phyloP scores from a whole-genome alignment of 2,797 vertebrate genomes.

The Babyrousa celebensis region DNA sequence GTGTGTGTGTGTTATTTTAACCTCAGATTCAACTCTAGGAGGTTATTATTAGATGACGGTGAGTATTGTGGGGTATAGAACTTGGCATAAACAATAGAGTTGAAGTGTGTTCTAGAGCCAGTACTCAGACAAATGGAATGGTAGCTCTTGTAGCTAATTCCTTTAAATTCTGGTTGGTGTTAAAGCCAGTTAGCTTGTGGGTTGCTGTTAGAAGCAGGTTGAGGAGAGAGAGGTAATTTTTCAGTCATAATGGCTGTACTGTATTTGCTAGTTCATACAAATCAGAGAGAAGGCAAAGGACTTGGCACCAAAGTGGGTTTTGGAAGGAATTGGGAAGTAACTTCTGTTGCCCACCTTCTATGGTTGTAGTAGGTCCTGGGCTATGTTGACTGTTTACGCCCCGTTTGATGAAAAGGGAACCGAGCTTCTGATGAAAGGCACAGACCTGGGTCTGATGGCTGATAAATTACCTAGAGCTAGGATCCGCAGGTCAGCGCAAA shows the following conservation, averaged over 20 bases:
- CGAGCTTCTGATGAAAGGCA: background rate
- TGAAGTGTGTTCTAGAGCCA: background rate
- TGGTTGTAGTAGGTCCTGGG: background rate
- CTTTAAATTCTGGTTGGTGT: background rate
- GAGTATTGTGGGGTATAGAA: background rate
- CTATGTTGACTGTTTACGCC: background rate
- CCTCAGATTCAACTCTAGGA: background rate
- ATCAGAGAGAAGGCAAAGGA: background rate
- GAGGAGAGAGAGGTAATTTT: slow-evolving; percentile 9
- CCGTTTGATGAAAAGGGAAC: background rate
- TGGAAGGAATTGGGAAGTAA: background rate
- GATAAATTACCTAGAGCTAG: background rate
- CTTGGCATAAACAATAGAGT: background rate
- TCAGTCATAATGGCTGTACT: background rate
- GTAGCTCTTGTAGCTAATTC: background rate
- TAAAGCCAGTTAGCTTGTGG: background rate
- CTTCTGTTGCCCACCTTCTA: background rate
- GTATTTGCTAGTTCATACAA: background rate
- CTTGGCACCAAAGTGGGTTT: background rate
- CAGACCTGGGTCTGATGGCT: background rate
- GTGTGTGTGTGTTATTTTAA: background rate
- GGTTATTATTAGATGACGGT: background rate
- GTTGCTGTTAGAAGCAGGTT: background rate
- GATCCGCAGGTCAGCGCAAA: background rate
- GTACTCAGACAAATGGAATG: background rate